Percentiles rank a stretch among this genome's conserved stretches.
Evolutionary conservation across 1,140 invertebrate species (phyloP).

Genomic region (Trachelipus rathkii): DNA sequence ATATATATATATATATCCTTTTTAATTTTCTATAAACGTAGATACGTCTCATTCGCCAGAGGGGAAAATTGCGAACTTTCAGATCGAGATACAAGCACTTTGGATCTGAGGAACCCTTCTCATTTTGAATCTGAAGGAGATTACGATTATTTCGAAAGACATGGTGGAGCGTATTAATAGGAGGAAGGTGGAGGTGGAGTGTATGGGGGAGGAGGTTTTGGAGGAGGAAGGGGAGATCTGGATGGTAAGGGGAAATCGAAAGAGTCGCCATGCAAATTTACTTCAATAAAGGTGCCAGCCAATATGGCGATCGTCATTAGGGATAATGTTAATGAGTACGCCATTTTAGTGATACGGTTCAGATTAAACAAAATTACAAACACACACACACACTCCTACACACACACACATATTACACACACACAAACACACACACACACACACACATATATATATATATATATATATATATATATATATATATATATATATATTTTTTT

Average conservation of each 20-base stretch:
- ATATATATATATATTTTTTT: conserved; percentile 14
- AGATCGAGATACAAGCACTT: conserved; percentile 10
- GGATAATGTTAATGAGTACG: too few relatives aligned
- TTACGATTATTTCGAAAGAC: conserved; percentile 19
- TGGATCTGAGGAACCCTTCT: conserved; percentile 17
- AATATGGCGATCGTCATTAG: too few relatives aligned
- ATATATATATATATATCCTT: conserved; percentile 15
- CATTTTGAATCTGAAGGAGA: conserved; percentile 24
- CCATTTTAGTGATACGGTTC: too few relatives aligned
- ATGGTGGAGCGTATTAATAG: not conserved
- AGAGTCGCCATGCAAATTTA: too few relatives aligned
- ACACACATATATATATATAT: conserved; percentile 14
- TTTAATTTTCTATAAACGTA: not conserved
- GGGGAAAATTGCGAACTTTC: conserved; percentile 21
- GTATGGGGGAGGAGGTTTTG: too few relatives aligned
- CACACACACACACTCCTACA: too few relatives aligned
- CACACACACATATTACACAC: too few relatives aligned
- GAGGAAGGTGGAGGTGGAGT: too few relatives aligned
- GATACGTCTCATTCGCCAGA: conserved; percentile 4
- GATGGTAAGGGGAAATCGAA: too few relatives aligned
- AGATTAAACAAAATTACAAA: too few relatives aligned
- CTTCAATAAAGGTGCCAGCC: too few relatives aligned
- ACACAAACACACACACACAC: not conserved
- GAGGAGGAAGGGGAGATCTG: too few relatives aligned
- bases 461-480: conserved; percentile 19